phyloP scores from a whole-genome alignment of 2,797 vertebrate genomes.

The Trichosurus vulpecula region DNA sequence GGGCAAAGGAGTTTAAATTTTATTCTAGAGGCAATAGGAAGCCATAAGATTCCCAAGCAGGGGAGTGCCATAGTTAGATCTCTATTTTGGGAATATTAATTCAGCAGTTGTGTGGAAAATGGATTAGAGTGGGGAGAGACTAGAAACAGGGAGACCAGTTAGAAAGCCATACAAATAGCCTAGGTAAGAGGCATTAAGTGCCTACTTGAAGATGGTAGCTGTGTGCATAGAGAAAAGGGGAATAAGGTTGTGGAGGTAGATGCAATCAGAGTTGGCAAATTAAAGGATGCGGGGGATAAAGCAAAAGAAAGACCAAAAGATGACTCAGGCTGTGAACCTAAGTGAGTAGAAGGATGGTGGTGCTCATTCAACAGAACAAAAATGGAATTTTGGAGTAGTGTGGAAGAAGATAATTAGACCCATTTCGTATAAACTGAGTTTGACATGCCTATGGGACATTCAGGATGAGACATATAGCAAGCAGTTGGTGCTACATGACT shows the following conservation, averaged over 20 bases:
- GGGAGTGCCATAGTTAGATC: background rate
- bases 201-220: background rate
- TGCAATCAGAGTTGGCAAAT: background rate
- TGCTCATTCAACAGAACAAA: background rate
- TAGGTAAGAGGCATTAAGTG: background rate
- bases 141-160: background rate
- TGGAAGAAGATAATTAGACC: background rate
- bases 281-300: background rate
- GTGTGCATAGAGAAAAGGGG: background rate
- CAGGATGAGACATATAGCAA: background rate
- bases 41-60: background rate
- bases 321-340: background rate
- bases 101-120: background rate
- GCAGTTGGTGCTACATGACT: background rate
- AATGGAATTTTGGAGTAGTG: background rate
- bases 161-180: background rate
- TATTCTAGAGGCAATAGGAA: background rate
- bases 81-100: background rate
- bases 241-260: background rate
- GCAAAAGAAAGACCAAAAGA: background rate
- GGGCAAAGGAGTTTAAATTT: background rate
- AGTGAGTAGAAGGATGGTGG: background rate
- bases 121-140: background rate
- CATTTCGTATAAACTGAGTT: background rate
- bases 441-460: background rate